Conservation (phyloP, 2,888 invertebrate genomes). For the Aphelenchoides bicaudatus region DNA sequence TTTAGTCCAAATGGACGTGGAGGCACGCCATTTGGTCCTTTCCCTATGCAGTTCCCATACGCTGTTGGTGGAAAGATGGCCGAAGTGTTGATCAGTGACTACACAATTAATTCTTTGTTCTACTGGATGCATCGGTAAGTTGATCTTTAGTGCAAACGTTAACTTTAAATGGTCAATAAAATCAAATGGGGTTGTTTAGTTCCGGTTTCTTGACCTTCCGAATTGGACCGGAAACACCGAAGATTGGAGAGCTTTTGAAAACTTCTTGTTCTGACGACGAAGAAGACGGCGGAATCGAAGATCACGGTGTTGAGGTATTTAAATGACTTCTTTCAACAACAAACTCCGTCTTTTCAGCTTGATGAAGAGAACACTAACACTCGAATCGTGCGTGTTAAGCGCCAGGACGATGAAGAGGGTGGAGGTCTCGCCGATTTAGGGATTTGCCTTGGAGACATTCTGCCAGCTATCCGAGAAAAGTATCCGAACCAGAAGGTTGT, state of each 20-base stretch:
- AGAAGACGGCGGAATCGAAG: constrained; percentile 39
- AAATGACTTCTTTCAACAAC: not conserved
- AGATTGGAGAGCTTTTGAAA: constrained; percentile 56
- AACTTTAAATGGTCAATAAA: constrained; percentile 12
- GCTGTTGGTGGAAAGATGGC: constrained; percentile 48
- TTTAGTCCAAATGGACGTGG: constrained; percentile 41
- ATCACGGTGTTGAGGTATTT: constrained; percentile 45
- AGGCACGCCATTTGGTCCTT: constrained; percentile 53
- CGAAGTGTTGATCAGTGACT: constrained; percentile 50
- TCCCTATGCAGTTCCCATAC: constrained; percentile 53
- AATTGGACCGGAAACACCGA: constrained; percentile 57
- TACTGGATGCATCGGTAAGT: constrained; percentile 46
- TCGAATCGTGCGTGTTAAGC: constrained; percentile 22
- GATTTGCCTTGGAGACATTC: constrained; percentile 58
- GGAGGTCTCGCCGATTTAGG: constrained; percentile 47
- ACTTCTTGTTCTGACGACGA: constrained; percentile 57
- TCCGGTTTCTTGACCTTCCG: constrained; percentile 54
- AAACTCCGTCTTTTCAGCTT: constrained; percentile 11
- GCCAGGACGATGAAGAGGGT: constrained; percentile 32
- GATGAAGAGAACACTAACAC: constrained; percentile 15
- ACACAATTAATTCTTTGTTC: constrained; percentile 54
- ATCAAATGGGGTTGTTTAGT: constrained; percentile 31
- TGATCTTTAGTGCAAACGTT: constrained; percentile 9
- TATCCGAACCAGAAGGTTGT: constrained; percentile 54
- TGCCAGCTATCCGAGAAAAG: constrained; percentile 55